These are phyloP conservation scores for Chrysolophus pictus DNA, from an alignment of 2,797 vertebrate species.

Conservation along the genomic window DNA sequence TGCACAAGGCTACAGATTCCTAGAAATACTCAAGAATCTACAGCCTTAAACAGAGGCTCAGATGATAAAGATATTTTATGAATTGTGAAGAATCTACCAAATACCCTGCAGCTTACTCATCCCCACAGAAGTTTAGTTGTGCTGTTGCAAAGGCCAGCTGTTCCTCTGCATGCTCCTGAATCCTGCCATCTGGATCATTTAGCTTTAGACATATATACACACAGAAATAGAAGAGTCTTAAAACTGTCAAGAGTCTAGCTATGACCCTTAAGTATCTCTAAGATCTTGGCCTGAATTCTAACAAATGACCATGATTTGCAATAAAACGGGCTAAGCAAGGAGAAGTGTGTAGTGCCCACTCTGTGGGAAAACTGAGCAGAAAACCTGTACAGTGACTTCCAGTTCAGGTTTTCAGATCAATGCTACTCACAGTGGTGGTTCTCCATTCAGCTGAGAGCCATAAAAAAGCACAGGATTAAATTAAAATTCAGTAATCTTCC, in stretches of 20 bases:
- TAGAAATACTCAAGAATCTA: neutral
- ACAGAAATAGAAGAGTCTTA: neutral
- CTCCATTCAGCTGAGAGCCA: neutral
- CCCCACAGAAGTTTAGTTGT: neutral
- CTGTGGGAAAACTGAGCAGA: neutral
- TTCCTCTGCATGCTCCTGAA: neutral
- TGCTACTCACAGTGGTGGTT: neutral
- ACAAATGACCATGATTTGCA: neutral
- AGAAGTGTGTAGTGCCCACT: neutral
- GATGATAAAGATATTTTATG: neutral
- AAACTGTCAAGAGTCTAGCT: neutral
- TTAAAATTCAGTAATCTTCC: neutral
- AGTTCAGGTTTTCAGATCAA: neutral
- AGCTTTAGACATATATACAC: neutral
- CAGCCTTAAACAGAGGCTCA: neutral
- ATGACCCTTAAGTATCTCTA: neutral
- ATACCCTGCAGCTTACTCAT: neutral
- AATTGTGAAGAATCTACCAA: neutral
- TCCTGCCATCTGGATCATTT: neutral
- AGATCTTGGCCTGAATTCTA: neutral
- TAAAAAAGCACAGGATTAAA: neutral
- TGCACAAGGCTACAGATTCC: neutral
- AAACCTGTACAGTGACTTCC: too few species aligned
- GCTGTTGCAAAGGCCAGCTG: neutral
- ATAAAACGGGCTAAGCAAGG: neutral